Evolutionary conservation across 1,140 invertebrate genomes (phyloP), one percentile per base, ranked within the genome.

Genomic region (Drosophila aff.): DNA sequence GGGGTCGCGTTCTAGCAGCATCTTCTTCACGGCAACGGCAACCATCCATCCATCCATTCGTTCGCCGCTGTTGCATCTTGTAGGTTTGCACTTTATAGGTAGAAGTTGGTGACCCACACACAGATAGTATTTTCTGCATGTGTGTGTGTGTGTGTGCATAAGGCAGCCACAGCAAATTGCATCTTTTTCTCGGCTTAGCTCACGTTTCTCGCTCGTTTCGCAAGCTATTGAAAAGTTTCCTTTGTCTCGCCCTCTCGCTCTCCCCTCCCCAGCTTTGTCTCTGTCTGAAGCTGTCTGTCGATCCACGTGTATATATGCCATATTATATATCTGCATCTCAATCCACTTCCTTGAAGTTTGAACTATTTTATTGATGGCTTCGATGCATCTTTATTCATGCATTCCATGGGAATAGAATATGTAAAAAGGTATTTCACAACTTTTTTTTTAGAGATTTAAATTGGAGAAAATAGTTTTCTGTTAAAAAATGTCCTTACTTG

Each of bases 151-250:
- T 47, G 46, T 49, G 23, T 49, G 47, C 33, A 59, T 62, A 31
- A 40, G 49, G 47, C 36, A 71, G 43, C 52, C 61, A 52, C 53
- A 73, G 67, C 43, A 74, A 80, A 79, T 82, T 82, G 64, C 75
- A 79, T 79, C 59, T 79, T 79, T 79, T 74, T 79, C 52, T 79
- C 40, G 41, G 76, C 80, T 79, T 66, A 76, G 52, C 76, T 82
- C 76, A 82, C 76, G 71, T 82, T 82, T 82, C 80, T 82, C 61
- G 72, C 74, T 79, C 60, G 65, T 82, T 82, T 82, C 67, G 67
- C 67, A 78, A 82, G 79, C 61, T 81, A 59, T 81, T 81, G 41
- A 72, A 81, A 81, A 81, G 79, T 81, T 82, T 77, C 58, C 64
- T 78, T 82, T 82, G 80, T 81, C 63, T 69, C 47, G 36, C 49